These are phyloP conservation scores for Silurus meridionalis DNA, from an alignment of 2,113 vertebrate genomes.

Conservation along the genomic window DNA sequence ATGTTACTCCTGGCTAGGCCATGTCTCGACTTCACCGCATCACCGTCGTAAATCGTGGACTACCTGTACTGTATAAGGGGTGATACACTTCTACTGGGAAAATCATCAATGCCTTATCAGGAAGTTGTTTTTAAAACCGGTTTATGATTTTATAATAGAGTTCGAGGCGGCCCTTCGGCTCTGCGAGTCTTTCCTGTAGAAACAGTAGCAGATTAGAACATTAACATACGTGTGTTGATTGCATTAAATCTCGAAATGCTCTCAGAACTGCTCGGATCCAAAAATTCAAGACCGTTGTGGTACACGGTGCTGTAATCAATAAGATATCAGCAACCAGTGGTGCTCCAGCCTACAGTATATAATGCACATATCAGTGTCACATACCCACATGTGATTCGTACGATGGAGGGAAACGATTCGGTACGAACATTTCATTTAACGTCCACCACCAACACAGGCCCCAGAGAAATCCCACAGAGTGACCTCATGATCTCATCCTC, in stretches of 20 bases:
- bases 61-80: no score
- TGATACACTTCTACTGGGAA: no score
- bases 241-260: neutral
- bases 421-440: conserved; percentile 19
- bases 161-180: no score
- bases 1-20: no score
- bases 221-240: neutral
- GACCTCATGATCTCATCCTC: conserved; percentile 35
- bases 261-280: neutral
- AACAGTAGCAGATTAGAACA: neutral
- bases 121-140: no score
- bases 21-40: no score
- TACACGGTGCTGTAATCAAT: neutral
- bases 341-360: neutral
- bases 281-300: neutral
- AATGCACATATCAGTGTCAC: neutral
- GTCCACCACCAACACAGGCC: neutral
- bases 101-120: no score
- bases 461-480: conserved; percentile 12
- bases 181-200: neutral
- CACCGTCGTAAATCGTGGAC: no score
- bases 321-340: neutral
- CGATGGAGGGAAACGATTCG: neutral
- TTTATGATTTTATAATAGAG: no score
- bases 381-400: neutral